A percentile compares a stretch with the other conserved stretches of the same genome.
Evolutionary conservation across 2,888 invertebrate genomes (phyloP).

Genomic region (Diogma glabrata): DNA sequence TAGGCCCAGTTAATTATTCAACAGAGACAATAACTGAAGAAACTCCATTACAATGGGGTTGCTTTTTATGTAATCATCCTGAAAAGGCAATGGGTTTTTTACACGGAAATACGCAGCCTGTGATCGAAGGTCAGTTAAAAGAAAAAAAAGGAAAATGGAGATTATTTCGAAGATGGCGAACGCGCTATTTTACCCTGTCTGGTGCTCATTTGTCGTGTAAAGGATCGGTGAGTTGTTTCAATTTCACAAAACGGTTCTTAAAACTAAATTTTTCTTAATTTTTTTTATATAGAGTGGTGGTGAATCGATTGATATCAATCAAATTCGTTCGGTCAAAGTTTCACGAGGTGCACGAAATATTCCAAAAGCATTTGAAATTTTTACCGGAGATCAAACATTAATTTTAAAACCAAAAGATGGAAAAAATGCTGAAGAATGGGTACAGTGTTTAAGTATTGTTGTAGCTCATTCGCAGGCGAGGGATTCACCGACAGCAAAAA

Average conservation of each 20-base stretch:
- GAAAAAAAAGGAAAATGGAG: constrained; percentile 90
- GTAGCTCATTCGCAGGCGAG: constrained; percentile 58
- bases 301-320: constrained; percentile 80
- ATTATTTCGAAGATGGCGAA: constrained; percentile 83
- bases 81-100: constrained; percentile 78
- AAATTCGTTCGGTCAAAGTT: constrained; percentile 90
- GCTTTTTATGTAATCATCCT: constrained; percentile 88
- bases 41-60: constrained; percentile 60
- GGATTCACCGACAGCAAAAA: constrained; percentile 36
- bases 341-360: constrained; percentile 83
- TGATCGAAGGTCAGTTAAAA: constrained; percentile 82
- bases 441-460: constrained; percentile 86
- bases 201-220: constrained; percentile 83
- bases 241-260: constrained; percentile 41
- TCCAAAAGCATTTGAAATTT: constrained; percentile 93
- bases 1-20: constrained; percentile 3
- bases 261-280: not conserved
- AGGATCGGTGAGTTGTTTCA: constrained; percentile 52
- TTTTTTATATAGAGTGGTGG: constrained; percentile 57
- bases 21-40: constrained; percentile 7
- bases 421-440: constrained; percentile 92
- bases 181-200: constrained; percentile 85
- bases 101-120: constrained; percentile 67
- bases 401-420: constrained; percentile 91
- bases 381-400: constrained; percentile 83